A percentile compares a stretch with the other conserved stretches of the same genome.
Conservation (phyloP, 2,113 vertebrate species). For the Varanus komodoensis region DNA sequence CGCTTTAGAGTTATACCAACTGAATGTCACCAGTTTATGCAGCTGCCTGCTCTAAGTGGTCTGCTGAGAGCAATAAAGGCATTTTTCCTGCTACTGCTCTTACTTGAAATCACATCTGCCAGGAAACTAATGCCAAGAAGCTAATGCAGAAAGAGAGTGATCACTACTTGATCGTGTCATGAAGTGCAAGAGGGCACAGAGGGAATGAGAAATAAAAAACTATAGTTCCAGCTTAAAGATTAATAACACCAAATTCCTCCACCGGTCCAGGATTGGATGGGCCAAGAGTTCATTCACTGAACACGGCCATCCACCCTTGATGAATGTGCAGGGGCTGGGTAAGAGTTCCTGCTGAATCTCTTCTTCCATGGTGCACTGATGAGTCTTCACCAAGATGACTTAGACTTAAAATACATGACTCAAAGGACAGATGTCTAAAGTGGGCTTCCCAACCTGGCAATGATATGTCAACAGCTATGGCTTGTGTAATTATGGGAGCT, state of each 20-base stretch:
- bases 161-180: not conserved
- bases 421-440: not conserved
- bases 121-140: conserved; percentile 32
- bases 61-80: conserved; percentile 43
- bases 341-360: not conserved
- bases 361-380: not conserved
- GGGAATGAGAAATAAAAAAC: conserved; percentile 30
- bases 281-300: not conserved
- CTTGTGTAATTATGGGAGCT: too few species aligned
- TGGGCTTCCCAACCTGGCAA: too few species aligned
- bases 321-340: too few species aligned
- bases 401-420: not conserved
- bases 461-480: too few species aligned
- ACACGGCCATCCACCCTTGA: not conserved
- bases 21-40: conserved; percentile 7
- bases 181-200: conserved; percentile 1
- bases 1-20: not conserved
- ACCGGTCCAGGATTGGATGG: not conserved
- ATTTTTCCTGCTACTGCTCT: conserved; percentile 50
- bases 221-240: conserved; percentile 16
- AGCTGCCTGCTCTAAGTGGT: conserved; percentile 46
- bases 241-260: not conserved
- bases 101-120: conserved; percentile 37
- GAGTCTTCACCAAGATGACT: too few species aligned
- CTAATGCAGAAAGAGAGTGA: conserved; percentile 50